Conservation (phyloP, 1,140 invertebrate species). For the Formica exsecta region DNA sequence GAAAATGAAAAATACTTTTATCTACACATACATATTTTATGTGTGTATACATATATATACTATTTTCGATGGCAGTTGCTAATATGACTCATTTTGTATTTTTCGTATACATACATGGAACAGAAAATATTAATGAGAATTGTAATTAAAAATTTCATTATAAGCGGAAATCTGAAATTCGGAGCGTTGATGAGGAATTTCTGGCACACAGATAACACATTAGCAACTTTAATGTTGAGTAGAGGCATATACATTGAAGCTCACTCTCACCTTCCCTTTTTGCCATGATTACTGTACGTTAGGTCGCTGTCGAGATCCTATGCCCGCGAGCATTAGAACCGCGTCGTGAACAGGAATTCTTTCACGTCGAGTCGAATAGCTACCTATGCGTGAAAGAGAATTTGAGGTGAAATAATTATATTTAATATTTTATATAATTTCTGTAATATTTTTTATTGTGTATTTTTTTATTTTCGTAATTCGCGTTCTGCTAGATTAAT, state of each 20-base stretch:
- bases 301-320: conserved; percentile 62
- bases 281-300: conserved; percentile 43
- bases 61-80: no score
- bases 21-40: no score
- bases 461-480: conserved; percentile 25
- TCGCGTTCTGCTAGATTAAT: background rate
- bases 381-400: conserved; percentile 41
- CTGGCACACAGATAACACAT: conserved; percentile 56
- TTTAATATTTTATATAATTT: conserved; percentile 27
- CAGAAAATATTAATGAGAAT: background rate
- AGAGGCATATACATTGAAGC: conserved; percentile 50
- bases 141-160: background rate
- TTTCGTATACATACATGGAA: background rate
- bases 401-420: conserved; percentile 31
- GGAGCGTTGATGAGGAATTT: conserved; percentile 57
- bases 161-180: conserved; percentile 60
- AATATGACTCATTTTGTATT: background rate
- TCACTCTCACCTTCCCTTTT: conserved; percentile 74
- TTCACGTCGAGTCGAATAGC: conserved; percentile 45
- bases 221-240: conserved; percentile 43
- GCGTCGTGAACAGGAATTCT: conserved; percentile 45
- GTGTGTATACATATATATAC: no score
- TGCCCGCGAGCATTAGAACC: conserved; percentile 47
- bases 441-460: conserved; percentile 31
- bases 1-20: no score